phyloP scores from a whole-genome alignment of 1,140 invertebrate genomes.

The Macrotrachela quadricornifera region DNA sequence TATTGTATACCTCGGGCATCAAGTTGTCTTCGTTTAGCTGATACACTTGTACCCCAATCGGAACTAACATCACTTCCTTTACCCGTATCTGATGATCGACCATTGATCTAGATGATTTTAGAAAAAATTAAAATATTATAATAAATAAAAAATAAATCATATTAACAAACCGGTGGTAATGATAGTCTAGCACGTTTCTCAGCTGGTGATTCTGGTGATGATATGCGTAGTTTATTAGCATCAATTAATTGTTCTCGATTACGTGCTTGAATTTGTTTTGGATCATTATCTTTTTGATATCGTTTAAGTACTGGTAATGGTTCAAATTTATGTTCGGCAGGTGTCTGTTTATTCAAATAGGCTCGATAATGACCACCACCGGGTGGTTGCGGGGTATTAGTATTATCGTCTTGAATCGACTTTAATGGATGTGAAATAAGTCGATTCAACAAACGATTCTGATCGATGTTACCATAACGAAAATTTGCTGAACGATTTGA shows the following conservation, averaged over 20 bases:
- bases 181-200: background rate
- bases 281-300: conserved; percentile 1
- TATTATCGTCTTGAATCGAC: too few species aligned
- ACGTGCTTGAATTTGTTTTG: background rate
- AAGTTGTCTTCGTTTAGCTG: background rate
- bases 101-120: background rate
- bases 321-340: too few species aligned
- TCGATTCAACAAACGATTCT: background rate
- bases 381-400: too few species aligned
- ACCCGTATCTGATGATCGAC: too few species aligned
- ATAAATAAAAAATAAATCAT: background rate
- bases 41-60: background rate
- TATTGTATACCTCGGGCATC: background rate
- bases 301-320: too few species aligned
- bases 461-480: conserved; percentile 2
- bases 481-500: too few species aligned
- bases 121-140: background rate
- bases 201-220: background rate
- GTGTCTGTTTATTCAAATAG: too few species aligned
- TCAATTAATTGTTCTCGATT: conserved; percentile 2
- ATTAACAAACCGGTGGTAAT: background rate
- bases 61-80: background rate
- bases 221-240: background rate
- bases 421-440: conserved; percentile 2
- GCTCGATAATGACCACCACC: too few species aligned